phyloP scores from a whole-genome alignment of 1,140 invertebrate species.

The Macrocentrus cingulum region DNA sequence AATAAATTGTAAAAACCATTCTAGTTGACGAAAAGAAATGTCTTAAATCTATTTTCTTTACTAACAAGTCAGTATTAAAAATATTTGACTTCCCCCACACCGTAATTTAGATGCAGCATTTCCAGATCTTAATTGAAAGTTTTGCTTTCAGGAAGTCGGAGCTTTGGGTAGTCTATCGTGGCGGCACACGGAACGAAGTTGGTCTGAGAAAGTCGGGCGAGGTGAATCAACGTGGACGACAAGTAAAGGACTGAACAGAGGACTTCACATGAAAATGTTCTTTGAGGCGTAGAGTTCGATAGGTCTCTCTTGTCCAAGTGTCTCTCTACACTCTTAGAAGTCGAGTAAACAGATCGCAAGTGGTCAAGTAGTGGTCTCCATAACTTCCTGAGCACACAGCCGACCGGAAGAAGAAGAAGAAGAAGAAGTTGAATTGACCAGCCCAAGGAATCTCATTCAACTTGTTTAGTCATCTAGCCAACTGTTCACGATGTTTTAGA shows the following conservation, averaged over 20 bases:
- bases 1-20: no score
- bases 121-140: neutral
- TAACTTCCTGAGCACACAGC: neutral
- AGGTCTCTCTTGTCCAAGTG: neutral
- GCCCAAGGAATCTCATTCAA: neutral
- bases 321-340: neutral
- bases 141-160: conserved; percentile 2
- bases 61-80: no score
- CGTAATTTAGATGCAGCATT: no score
- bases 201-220: neutral
- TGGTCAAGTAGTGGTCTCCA: neutral
- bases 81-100: no score
- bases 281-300: neutral
- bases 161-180: neutral
- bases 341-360: conserved; percentile 4
- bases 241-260: neutral
- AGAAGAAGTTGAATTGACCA: conserved; percentile 8
- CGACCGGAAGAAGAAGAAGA: neutral
- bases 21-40: no score
- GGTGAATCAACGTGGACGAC: neutral
- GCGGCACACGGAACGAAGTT: neutral
- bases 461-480: neutral
- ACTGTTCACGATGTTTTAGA: neutral
- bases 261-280: conserved; percentile 3
- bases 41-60: no score